phyloP scores from a whole-genome alignment of 2,113 vertebrate species.

The Eublepharis macularius region DNA sequence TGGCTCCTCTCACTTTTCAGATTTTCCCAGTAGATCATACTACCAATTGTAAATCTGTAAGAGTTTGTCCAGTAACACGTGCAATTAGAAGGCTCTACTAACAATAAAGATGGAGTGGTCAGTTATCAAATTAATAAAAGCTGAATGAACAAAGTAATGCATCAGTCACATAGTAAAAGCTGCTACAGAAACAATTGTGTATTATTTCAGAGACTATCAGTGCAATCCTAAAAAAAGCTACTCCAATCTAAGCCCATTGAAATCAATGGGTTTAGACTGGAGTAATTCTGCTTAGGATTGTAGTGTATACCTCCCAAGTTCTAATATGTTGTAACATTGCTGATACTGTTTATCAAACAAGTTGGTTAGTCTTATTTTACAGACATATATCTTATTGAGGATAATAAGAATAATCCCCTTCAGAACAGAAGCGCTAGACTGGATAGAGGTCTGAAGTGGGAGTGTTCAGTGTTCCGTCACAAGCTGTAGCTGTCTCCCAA shows the following conservation, averaged over 20 bases:
- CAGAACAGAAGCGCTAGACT: background rate
- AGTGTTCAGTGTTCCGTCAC: background rate
- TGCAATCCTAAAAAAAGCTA: too few species aligned
- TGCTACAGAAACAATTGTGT: background rate
- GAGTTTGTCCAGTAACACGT: background rate
- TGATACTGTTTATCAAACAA: accelerated
- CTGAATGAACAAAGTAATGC: background rate
- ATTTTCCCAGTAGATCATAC: background rate
- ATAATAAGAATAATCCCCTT: background rate
- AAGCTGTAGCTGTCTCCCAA: background rate
- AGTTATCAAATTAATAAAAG: background rate
- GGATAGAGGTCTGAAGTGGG: background rate
- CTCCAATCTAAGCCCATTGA: too few species aligned
- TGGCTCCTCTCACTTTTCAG: background rate
- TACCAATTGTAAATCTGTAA: background rate
- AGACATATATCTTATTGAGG: background rate
- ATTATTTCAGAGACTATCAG: too few species aligned
- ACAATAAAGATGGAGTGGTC: background rate
- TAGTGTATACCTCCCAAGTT: too few species aligned
- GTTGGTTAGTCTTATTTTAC: too few species aligned
- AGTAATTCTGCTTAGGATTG: too few species aligned
- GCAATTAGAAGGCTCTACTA: background rate
- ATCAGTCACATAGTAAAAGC: accelerated
- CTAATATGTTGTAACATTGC: background rate
- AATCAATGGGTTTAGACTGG: too few species aligned